Conservation (phyloP, 92 coral and sea anemone genomes). For the Porites lobata region DNA sequence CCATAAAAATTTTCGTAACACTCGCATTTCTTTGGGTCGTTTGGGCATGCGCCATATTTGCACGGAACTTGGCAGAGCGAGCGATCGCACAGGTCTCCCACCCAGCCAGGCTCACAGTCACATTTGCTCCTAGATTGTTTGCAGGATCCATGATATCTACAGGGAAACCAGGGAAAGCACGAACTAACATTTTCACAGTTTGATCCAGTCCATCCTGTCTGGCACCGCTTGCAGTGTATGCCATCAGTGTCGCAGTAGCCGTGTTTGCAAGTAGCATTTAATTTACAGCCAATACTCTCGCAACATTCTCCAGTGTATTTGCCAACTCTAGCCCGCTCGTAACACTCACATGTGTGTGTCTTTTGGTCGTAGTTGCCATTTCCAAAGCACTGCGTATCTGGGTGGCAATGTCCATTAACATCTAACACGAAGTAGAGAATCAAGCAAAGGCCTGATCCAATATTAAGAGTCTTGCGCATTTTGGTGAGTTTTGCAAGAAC, state of each 20-base stretch:
- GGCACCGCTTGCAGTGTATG: constrained; percentile 72
- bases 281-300: constrained; percentile 80
- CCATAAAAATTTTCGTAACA: constrained; percentile 75
- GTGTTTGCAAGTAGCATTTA: constrained; percentile 84
- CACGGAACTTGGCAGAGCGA: constrained; percentile 78
- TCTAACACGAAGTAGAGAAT: background rate
- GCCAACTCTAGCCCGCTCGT: constrained; percentile 28
- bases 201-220: constrained; percentile 82
- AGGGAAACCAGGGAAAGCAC: constrained; percentile 90
- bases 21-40: constrained; percentile 86
- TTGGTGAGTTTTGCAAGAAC: too few relatives aligned
- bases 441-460: background rate
- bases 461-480: background rate
- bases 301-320: constrained; percentile 80
- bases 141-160: constrained; percentile 82
- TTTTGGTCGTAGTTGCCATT: constrained; percentile 74
- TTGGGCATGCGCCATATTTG: constrained; percentile 79
- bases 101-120: constrained; percentile 94
- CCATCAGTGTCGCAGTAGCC: constrained; percentile 87
- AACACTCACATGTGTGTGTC: constrained; percentile 73
- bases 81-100: constrained; percentile 92
- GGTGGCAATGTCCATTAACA: constrained; percentile 37
- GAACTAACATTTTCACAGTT: constrained; percentile 80
- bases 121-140: constrained; percentile 81
- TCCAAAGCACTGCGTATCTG: constrained; percentile 87